Evolutionary conservation across 2,797 vertebrate genomes (phyloP).

Genomic region (Graptemys geographica): DNA sequence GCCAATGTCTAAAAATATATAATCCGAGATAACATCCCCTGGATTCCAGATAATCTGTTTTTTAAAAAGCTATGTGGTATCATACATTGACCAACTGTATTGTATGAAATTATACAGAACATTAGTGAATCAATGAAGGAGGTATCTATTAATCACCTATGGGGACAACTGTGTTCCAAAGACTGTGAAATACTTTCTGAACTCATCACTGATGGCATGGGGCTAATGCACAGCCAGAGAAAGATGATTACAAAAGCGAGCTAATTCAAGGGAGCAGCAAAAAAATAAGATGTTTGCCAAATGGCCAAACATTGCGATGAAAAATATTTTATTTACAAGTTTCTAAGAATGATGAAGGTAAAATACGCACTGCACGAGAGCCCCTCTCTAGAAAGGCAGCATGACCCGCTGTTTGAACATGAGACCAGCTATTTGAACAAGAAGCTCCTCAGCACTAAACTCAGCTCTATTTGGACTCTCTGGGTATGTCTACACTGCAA

Average conservation of each 20-base stretch:
- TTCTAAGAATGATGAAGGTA: neutral
- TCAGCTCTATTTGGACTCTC: neutral
- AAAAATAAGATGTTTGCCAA: neutral
- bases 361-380: neutral
- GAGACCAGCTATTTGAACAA: neutral
- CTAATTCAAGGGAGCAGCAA: neutral
- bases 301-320: neutral
- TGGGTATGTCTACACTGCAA: neutral
- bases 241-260: neutral
- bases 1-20: neutral
- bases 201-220: neutral
- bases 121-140: neutral
- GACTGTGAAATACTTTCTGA: neutral
- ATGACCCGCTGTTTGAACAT: neutral
- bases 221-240: neutral
- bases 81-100: neutral
- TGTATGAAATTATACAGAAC: neutral
- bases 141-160: neutral
- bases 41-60: neutral
- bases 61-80: neutral
- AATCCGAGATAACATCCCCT: neutral
- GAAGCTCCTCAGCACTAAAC: neutral
- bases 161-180: neutral
- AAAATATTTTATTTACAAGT: neutral
- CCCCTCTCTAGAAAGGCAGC: neutral